Percentiles rank a stretch among this genome's conserved stretches.
Evolutionary conservation across 30 jellyfish, hydroid and myxozoan genomes (phyloP).

Genomic region (Aurelia aurita): DNA sequence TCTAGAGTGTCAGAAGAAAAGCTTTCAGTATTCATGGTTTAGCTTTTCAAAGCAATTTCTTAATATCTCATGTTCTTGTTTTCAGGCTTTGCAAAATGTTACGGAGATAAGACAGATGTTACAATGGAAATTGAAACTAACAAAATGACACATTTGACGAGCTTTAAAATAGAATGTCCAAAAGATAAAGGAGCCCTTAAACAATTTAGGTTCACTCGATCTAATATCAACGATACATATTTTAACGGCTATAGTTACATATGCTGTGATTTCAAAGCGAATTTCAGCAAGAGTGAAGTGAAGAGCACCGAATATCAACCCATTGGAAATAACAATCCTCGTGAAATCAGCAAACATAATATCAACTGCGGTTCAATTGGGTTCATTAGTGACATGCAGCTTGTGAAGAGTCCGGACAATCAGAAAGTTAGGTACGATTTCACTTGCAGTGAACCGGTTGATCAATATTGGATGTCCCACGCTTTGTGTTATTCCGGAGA

Average conservation of each 20-base stretch:
- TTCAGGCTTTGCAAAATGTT: too few species aligned
- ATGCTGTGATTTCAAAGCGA: conserved; percentile 13
- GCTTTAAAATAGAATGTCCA: background rate
- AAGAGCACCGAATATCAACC: background rate
- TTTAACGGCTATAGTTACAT: background rate
- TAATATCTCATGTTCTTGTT: too few species aligned
- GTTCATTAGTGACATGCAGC: conserved; percentile 4
- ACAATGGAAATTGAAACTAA: too few species aligned
- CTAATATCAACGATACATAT: background rate
- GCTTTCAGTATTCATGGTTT: too few species aligned
- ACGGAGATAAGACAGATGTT: too few species aligned
- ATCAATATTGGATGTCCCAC: background rate
- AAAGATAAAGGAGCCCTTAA: background rate
- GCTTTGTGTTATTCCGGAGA: background rate
- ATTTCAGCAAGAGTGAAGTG: background rate
- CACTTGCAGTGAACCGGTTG: background rate
- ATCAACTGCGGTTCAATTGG: background rate
- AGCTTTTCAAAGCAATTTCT: too few species aligned
- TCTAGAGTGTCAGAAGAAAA: too few species aligned
- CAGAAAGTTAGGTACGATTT: conserved; percentile 9
- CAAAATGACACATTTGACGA: too few species aligned
- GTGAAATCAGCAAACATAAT: background rate
- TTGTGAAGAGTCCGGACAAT: background rate
- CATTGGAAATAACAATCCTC: background rate
- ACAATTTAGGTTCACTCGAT: background rate